Percentiles rank a stretch among this genome's conserved stretches.
Evolutionary conservation across 37 sponge, comb jelly and placozoan species (phyloP).

Genomic region (Haliclona indistincta): DNA sequence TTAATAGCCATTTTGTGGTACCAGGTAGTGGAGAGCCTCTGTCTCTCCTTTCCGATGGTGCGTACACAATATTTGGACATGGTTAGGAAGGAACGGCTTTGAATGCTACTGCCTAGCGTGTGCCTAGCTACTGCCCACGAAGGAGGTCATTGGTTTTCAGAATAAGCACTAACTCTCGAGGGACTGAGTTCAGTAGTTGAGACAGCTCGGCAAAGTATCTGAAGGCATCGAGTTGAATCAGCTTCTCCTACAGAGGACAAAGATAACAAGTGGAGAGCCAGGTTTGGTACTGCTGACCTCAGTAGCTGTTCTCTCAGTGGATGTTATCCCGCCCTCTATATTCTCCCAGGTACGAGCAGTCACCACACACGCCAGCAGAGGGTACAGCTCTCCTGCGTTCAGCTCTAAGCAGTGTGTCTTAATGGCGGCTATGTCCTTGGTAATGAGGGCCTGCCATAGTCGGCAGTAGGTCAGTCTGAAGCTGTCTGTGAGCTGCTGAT

Average conservation of each 20-base stretch:
- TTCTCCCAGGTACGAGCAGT: conserved; percentile 88
- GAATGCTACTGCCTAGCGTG: conserved; percentile 30
- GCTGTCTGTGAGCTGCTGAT: conserved; percentile 48
- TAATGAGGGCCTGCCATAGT: conserved; percentile 87
- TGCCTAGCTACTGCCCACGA: conserved; percentile 73
- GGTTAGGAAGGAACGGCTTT: conserved; percentile 63
- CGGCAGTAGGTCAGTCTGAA: conserved; percentile 89
- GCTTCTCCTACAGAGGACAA: conserved; percentile 10
- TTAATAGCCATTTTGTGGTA: too few relatives aligned
- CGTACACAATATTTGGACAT: conserved; percentile 78
- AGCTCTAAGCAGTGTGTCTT: conserved; percentile 62
- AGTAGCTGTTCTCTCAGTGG: conserved; percentile 6
- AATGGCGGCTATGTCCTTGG: conserved; percentile 57
- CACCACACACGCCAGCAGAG: conserved; percentile 87
- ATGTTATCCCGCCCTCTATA: conserved; percentile 52
- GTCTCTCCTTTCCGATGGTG: conserved; percentile 66
- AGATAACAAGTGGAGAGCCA: background rate
- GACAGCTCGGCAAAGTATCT: conserved; percentile 53
- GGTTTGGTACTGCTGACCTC: conserved; percentile 28
- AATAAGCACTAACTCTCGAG: conserved; percentile 88
- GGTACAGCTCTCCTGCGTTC: conserved; percentile 82
- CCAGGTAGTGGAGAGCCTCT: too few relatives aligned
- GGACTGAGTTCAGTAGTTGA: conserved; percentile 80
- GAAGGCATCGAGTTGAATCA: conserved; percentile 7
- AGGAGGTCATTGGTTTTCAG: conserved; percentile 95